These are phyloP conservation scores for Macrophya alboannulata DNA, from an alignment of 2,888 invertebrate genomes.

Conservation along the genomic window DNA sequence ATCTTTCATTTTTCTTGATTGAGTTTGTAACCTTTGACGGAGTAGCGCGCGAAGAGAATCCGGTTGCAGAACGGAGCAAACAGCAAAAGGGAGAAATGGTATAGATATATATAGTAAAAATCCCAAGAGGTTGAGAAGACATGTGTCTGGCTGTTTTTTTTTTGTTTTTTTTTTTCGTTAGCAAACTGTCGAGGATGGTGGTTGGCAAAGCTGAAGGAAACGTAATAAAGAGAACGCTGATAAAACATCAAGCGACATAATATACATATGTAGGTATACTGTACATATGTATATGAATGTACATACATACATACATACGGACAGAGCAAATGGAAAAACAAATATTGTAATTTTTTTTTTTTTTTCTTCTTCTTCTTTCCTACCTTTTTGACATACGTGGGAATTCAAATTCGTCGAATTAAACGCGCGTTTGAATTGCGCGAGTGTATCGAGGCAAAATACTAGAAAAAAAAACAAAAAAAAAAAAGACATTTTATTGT, in stretches of 20 bases:
- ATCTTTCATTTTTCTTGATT: neutral
- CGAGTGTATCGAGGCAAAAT: neutral
- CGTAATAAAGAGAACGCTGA: conserved; percentile 22
- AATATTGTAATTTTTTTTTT: neutral
- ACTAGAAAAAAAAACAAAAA: neutral
- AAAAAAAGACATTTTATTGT: neutral
- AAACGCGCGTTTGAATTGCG: neutral
- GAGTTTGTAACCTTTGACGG: neutral
- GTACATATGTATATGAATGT: neutral
- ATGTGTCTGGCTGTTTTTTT: conserved; percentile 42
- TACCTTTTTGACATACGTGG: conserved; percentile 8
- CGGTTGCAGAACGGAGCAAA: conserved; percentile 15
- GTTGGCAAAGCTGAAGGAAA: conserved; percentile 35
- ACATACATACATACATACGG: neutral
- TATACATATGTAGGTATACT: no score
- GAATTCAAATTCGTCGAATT: conserved; percentile 16
- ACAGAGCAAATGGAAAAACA: neutral
- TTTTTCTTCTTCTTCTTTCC: neutral
- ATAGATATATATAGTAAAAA: conserved; percentile 21
- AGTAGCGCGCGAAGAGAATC: neutral
- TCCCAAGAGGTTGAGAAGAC: conserved; percentile 25
- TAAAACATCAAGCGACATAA: neutral
- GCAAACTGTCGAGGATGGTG: conserved; percentile 17
- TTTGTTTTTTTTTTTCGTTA: conserved; percentile 11
- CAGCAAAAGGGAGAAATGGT: conserved; percentile 15